Evolutionary conservation across 2,113 vertebrate species (phyloP).

Genomic region (Gallinago paraguaiae): DNA sequence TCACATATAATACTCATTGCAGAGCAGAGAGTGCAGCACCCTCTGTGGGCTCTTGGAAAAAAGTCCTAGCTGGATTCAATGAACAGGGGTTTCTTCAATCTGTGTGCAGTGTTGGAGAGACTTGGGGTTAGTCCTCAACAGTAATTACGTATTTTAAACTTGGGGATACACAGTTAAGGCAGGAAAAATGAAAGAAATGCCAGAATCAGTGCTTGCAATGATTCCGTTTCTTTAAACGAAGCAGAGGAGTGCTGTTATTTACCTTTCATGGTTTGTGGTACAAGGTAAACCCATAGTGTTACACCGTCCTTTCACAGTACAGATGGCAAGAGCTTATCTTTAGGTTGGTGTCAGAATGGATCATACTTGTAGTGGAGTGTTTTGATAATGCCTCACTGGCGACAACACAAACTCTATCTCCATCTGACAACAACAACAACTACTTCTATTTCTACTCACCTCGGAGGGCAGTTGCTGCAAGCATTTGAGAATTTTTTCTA

Average conservation of each 20-base stretch:
- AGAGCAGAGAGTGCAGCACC: not conserved
- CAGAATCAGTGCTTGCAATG: not conserved
- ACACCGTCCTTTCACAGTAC: not conserved
- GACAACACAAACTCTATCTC: not conserved
- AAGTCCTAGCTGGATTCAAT: not conserved
- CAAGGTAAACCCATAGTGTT: not conserved
- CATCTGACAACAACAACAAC: not conserved
- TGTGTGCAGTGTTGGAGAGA: not conserved
- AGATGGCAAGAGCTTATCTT: not conserved
- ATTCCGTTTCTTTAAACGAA: not conserved
- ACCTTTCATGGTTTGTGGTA: not conserved
- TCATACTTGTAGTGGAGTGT: not conserved
- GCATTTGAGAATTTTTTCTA: not conserved
- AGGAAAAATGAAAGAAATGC: not conserved
- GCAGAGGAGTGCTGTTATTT: not conserved
- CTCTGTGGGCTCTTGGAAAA: not conserved
- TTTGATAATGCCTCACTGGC: not conserved
- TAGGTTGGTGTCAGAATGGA: not conserved
- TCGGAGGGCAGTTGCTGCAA: not conserved
- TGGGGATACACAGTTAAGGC: not conserved
- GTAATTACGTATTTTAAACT: not conserved
- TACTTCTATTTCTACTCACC: not conserved
- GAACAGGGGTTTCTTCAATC: not conserved
- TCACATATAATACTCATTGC: not conserved
- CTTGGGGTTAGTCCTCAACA: not conserved